phyloP scores from a whole-genome alignment of 2,888 invertebrate genomes.

The Phasia obesa region DNA sequence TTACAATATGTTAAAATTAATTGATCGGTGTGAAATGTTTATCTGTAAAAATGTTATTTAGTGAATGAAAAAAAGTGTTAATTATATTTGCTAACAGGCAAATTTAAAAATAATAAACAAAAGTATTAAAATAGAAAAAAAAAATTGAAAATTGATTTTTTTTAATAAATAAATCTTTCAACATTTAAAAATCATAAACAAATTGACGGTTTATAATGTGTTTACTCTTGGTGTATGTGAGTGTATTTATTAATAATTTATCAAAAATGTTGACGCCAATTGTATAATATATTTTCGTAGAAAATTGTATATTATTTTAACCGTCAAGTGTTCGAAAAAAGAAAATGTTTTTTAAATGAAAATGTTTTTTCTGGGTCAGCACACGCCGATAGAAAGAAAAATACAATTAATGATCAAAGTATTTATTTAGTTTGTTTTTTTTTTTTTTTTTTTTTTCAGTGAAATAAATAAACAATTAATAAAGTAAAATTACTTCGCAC shows the following conservation, averaged over 20 bases:
- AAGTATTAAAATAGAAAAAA: neutral
- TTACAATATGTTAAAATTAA: slow-evolving; percentile 42
- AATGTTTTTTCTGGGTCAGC: slow-evolving; percentile 44
- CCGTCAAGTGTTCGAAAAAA: slow-evolving; percentile 30
- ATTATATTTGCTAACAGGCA: slow-evolving; percentile 47
- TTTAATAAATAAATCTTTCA: slow-evolving; percentile 53
- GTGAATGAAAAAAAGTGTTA: slow-evolving; percentile 42
- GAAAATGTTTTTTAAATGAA: slow-evolving; percentile 12
- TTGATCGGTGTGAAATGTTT: slow-evolving; percentile 65
- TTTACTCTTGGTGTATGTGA: slow-evolving; percentile 6
- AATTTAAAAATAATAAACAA: neutral
- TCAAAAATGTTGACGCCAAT: slow-evolving; percentile 54
- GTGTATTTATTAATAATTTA: slow-evolving; percentile 58
- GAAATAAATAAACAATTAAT: slow-evolving; percentile 10
- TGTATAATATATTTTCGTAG: slow-evolving; percentile 3
- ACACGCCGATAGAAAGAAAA: slow-evolving; percentile 1
- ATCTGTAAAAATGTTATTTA: slow-evolving; percentile 47
- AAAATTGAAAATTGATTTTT: neutral
- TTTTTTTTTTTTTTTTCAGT: too few relatives aligned
- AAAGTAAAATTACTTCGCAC: neutral
- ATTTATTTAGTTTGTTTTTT: slow-evolving; percentile 11
- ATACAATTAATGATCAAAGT: slow-evolving; percentile 26
- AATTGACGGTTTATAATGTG: slow-evolving; percentile 42
- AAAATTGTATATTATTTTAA: slow-evolving; percentile 6
- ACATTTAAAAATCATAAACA: slow-evolving; percentile 50